Conservation (phyloP, 2,888 invertebrate genomes). For the Callosobruchus maculatus region DNA sequence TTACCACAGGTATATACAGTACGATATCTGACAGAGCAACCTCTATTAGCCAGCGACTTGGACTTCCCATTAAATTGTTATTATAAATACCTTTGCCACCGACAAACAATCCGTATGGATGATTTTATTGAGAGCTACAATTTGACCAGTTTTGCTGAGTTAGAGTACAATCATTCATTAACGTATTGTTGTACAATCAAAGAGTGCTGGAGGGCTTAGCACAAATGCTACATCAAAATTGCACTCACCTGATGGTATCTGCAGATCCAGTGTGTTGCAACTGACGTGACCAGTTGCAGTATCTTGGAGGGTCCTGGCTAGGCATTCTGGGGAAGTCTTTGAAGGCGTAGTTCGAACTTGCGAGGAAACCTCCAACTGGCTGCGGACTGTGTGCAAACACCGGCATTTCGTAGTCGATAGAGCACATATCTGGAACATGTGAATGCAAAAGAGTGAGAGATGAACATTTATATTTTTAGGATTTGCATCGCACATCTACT, state of each 20-base stretch:
- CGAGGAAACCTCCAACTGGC: slow-evolving; percentile 58
- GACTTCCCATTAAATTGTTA: too few relatives aligned
- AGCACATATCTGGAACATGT: slow-evolving; percentile 32
- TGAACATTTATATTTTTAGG: background rate
- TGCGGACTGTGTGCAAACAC: slow-evolving; percentile 68
- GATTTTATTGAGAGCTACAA: too few relatives aligned
- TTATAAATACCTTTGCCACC: too few relatives aligned
- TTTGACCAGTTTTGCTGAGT: too few relatives aligned
- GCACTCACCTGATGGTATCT: slow-evolving; percentile 5
- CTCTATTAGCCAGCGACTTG: too few relatives aligned
- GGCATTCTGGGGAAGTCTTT: slow-evolving; percentile 23
- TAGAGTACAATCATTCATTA: too few relatives aligned
- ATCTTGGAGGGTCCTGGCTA: background rate
- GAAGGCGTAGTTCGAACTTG: slow-evolving; percentile 48
- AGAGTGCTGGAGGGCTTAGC: too few relatives aligned
- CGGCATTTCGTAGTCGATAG: slow-evolving; percentile 53
- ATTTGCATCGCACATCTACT: background rate
- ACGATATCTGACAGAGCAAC: too few relatives aligned
- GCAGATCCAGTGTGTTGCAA: slow-evolving; percentile 25
- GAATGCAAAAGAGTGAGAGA: background rate
- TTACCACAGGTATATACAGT: too few relatives aligned
- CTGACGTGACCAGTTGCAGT: slow-evolving; percentile 17
- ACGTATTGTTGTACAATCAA: too few relatives aligned
- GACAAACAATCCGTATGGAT: too few relatives aligned
- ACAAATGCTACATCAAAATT: too few relatives aligned